Evolutionary conservation across 2,888 invertebrate species (phyloP), one percentile per base, ranked within the genome.

Genomic region (Peribatodes rhomboidaria): DNA sequence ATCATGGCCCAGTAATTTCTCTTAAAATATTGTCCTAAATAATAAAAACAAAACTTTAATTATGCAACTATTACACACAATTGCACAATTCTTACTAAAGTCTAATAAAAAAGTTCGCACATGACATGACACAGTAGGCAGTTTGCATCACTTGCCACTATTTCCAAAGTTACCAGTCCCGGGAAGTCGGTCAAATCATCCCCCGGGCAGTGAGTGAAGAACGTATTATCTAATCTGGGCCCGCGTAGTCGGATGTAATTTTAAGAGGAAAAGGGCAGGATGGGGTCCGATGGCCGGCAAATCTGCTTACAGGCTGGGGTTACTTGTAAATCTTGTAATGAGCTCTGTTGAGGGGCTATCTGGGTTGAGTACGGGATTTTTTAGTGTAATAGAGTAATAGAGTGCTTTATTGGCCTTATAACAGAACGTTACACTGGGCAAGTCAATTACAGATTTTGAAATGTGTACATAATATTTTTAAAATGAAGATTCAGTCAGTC

Each of bases 111-210:
- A 42, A 42, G 11, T 41, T 16, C 42, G 18, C 14, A 9, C 9
- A 27, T 13, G 27, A 2, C 7, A 27, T 14, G 27, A 14, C 47
- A 47, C 47, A 47, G 14, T 44, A 3, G 44, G 7, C n/a, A 47
- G 47, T 47, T 47, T 47, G 27, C 47, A 46, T 13, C 22, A 47
- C 27, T 47, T 4, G 1, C 42, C 22, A 27, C 22, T 42, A 41
- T 41, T n/a, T 27, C 10, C 16, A 10, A 42, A 42, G 11, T 42
- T 16, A 42, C n/a, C 11, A 14, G 22, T 16, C 54, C 20, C 46
- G 62, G 66, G 61, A 66, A 52, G 50, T 66, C 61, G 54, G 66
- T 62, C 61, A 55, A 57, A 55, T 58, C 54, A 46, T 39, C 62
- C 62, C 60, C 61, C 37, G 52, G 52, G 20, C 35, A 35, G 50